These are phyloP conservation scores for Colinus virginianus DNA, from an alignment of 2,113 vertebrate species.

Conservation along the genomic window DNA sequence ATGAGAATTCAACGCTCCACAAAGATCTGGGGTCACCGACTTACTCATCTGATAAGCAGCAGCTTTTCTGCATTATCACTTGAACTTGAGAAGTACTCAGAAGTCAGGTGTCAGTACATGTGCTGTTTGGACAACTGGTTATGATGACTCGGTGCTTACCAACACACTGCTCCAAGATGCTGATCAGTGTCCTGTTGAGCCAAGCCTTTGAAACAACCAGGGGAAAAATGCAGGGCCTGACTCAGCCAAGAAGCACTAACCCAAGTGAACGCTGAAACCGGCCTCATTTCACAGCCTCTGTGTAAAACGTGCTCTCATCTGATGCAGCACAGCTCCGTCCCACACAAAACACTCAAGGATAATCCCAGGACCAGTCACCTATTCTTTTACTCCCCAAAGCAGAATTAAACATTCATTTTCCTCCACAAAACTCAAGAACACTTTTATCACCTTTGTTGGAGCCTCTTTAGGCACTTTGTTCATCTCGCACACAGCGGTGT, in stretches of 20 bases:
- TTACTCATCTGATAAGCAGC: neutral
- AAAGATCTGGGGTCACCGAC: neutral
- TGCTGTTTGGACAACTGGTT: neutral
- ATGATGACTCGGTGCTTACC: neutral
- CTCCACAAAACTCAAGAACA: neutral
- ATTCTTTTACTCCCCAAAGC: neutral
- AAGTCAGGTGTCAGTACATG: neutral
- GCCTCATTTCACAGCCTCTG: neutral
- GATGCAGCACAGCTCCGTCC: neutral
- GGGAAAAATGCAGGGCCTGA: neutral
- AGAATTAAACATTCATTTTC: neutral
- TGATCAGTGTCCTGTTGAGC: neutral
- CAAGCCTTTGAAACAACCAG: neutral
- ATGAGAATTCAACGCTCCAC: neutral
- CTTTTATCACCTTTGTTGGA: neutral
- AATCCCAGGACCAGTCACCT: neutral
- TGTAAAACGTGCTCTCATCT: neutral
- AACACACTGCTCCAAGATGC: accelerated
- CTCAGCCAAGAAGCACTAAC: neutral
- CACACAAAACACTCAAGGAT: neutral
- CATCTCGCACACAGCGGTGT: neutral
- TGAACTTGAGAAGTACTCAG: neutral
- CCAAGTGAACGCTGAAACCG: neutral
- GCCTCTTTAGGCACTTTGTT: neutral
- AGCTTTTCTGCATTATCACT: neutral